Base-by-base conservation (phyloP, 1,140 invertebrate species). In the Campoletis sonorensis region DNA sequence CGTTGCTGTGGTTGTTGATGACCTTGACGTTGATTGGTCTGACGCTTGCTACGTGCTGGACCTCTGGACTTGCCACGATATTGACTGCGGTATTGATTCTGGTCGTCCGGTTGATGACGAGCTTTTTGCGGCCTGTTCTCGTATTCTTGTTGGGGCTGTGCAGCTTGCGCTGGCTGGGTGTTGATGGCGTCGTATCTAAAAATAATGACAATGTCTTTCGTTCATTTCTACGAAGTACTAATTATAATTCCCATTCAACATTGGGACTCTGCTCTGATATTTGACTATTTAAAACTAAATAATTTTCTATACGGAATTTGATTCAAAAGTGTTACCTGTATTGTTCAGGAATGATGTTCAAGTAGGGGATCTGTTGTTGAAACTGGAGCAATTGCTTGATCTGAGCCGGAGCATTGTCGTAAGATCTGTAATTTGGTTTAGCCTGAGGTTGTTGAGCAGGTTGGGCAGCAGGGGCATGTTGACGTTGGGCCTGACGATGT, bases 281-380 rank as follows among this genome's bases (percentile, higher is more conserved):
- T n/a, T n/a, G n/a, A n/a, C n/a, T n/a, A n/a, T n/a, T n/a, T n/a
- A n/a, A n/a, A n/a, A n/a, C n/a, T n/a, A n/a, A n/a, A n/a, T n/a
- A n/a, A n/a, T n/a, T n/a, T 33, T 33, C 7, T 33, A 33, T 33
- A 33, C 30, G 30, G 30, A 33, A 33, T 2, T 33, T 33, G 7
- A 13, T 8, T 45, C 7, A 1, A 8, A 64, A 70, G 1, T 33
- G 15, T 61, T 45, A 92, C 91, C 91, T 92, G 37, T 83, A 91
- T 23, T 86, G 91, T 85, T 92, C 90, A n/a, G 91, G 91, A 33
- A 92, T 92, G 37, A 87, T 87, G 37, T 92, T 92, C 40, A 90
- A 49, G 68, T 92, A 92, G 8, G 91, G 91, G 75, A 91, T 92
- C 81, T 91, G 90, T 7, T 88, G 87, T 49, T 92, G 91, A 75